Evolutionary conservation across 2,797 vertebrate species (phyloP).

Genomic region (Lerista edwardsae): DNA sequence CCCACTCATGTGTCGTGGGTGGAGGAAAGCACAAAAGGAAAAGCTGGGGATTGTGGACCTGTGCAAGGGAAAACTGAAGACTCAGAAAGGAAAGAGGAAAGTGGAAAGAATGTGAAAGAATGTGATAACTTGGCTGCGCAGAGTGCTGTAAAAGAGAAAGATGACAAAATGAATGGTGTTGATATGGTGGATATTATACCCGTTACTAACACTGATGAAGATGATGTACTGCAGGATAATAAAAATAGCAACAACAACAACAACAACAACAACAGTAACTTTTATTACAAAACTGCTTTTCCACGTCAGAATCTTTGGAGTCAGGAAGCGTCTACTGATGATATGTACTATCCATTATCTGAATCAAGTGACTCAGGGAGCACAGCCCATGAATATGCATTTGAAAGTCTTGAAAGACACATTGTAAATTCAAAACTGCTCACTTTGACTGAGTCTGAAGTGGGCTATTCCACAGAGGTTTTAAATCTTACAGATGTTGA

Average conservation of each 20-base stretch:
- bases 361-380: constrained; percentile 40
- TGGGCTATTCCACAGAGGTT: constrained; percentile 44
- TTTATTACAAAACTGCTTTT: constrained; percentile 24
- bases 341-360: constrained; percentile 39
- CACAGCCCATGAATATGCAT: constrained; percentile 36
- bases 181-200: constrained; percentile 69
- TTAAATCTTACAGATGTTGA: constrained; percentile 41
- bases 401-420: constrained; percentile 49
- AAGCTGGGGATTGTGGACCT: constrained; percentile 58
- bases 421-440: constrained; percentile 65
- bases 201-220: constrained; percentile 81
- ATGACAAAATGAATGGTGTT: constrained; percentile 60
- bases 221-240: constrained; percentile 56
- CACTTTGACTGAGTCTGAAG: constrained; percentile 52
- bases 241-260: constrained; percentile 82
- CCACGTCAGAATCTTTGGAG: constrained; percentile 45
- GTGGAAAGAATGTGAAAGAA: constrained; percentile 64
- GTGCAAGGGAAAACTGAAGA: constrained; percentile 57
- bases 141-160: constrained; percentile 61
- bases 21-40: constrained; percentile 62
- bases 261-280: constrained; percentile 67
- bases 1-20: constrained; percentile 58
- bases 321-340: constrained; percentile 56
- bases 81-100: constrained; percentile 67
- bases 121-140: constrained; percentile 52